Base-by-base conservation (phyloP, 2,113 vertebrate genomes). In the Apteryx owenii region DNA sequence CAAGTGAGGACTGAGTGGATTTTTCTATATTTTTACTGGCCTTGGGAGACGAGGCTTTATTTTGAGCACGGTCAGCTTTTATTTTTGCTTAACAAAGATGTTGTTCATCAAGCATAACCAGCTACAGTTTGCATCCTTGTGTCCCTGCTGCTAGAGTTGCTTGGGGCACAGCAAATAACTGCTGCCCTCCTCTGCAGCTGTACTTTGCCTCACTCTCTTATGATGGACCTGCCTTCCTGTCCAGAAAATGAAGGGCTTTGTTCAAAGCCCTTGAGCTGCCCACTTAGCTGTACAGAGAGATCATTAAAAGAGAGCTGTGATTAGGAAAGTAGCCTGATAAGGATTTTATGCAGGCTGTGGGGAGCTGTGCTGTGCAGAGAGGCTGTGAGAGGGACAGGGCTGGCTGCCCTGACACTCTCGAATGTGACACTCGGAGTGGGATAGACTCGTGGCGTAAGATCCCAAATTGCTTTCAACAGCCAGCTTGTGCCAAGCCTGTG, bases 271-370 rank as follows among this genome's bases (percentile, higher is more conserved):
- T 54, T 11, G 33, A 79, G 7, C 0, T 5, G 69, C 91, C 60
- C 40, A 88, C 94, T 98, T 92, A 73, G 22, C 80, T 85, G 21
- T 15, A 3, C 46, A 33, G 72, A 95, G 87, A 88, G 93, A 16
- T 60, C 54, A 15, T 85, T 82, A 77, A 85, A 69, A 88, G 88
- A 71, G 65, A 84, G 73, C 14, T 8, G 19, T 76, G 97, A 97
- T 97, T 97, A 88, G 82, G 53, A n/a, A 91, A 97, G 92, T 93
- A 66, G 85, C 40, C 33, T 40, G 97, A 97, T 98, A 97, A 95
- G 65, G 48, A 13, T 17, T 50, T 92, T 86, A 36, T 83, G 12
- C 17, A 51, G 88, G 29, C 81, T 88, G 38, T 22, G 28, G 21
- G 33, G 38, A 86, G 65, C 72, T 92, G 58, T 46, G 65, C 54